These are phyloP conservation scores for Coranthus polyacanthus DNA, from an alignment of 2,797 vertebrate genomes.

Conservation along the genomic window DNA sequence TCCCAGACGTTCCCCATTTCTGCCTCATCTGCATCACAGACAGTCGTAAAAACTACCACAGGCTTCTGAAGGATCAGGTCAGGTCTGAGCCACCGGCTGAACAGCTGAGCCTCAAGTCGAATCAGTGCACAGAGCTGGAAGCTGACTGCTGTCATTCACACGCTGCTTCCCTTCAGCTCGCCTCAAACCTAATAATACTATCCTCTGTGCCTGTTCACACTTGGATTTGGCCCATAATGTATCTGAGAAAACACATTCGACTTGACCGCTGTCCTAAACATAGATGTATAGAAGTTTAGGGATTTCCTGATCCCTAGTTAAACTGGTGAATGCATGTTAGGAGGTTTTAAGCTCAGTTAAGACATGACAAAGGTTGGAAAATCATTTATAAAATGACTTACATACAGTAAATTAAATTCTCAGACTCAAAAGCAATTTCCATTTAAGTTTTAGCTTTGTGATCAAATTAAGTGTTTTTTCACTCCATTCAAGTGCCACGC, in stretches of 20 bases:
- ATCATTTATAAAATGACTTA: too few species aligned
- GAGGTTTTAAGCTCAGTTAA: too few species aligned
- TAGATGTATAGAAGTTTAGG: slow-evolving; percentile 54
- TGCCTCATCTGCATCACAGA: slow-evolving; percentile 48
- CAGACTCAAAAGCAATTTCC: background rate
- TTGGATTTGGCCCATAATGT: slow-evolving; percentile 30
- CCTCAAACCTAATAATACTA: slow-evolving; percentile 25
- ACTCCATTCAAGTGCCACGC: background rate
- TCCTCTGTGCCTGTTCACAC: slow-evolving; percentile 40
- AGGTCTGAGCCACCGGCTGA: slow-evolving; percentile 22
- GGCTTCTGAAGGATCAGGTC: slow-evolving; percentile 38
- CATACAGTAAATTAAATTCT: slow-evolving; percentile 9
- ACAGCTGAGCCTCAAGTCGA: slow-evolving; percentile 55
- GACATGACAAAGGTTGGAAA: slow-evolving; percentile 31
- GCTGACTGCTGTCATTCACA: slow-evolving; percentile 40
- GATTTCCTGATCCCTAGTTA: slow-evolving; percentile 24
- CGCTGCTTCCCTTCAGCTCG: slow-evolving; percentile 14
- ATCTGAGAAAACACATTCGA: slow-evolving; percentile 62
- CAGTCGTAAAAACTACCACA: slow-evolving; percentile 50
- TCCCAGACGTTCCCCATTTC: slow-evolving; percentile 32
- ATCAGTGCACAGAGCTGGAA: slow-evolving; percentile 1
- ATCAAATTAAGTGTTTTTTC: slow-evolving; percentile 36
- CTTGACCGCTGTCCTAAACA: slow-evolving; percentile 45
- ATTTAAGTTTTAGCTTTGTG: background rate
- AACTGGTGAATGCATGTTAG: too few species aligned